These are phyloP conservation scores for Drosophila rellima DNA, from an alignment of 2,888 invertebrate genomes.

Conservation along the genomic window DNA sequence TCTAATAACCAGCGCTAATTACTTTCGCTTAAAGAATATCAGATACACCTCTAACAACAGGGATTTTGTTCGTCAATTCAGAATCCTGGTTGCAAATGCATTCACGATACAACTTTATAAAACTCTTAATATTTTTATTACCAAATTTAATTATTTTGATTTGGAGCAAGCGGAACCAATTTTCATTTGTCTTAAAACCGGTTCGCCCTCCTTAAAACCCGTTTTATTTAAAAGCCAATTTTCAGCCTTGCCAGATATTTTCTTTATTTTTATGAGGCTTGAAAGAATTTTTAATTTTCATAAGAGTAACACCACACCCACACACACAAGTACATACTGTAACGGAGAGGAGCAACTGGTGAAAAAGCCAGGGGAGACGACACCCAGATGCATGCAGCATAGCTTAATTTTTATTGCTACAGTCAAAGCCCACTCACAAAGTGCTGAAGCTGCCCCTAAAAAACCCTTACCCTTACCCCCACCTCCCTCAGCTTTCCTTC, in stretches of 20 bases:
- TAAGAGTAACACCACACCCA: conserved; percentile 61
- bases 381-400: conserved; percentile 56
- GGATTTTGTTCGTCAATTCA: too few species aligned
- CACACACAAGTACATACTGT: conserved; percentile 9
- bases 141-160: neutral
- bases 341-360: conserved; percentile 3
- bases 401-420: conserved; percentile 75
- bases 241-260: conserved; percentile 25
- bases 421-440: conserved; percentile 45
- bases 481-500: neutral
- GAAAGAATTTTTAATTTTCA: conserved; percentile 79
- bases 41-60: too few species aligned
- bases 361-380: conserved; percentile 31
- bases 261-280: conserved; percentile 55
- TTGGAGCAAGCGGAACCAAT: neutral
- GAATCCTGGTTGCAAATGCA: too few species aligned
- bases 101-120: neutral
- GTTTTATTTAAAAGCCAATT: conserved; percentile 37
- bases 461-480: conserved; percentile 19
- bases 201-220: conserved; percentile 1
- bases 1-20: neutral
- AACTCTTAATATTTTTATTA: neutral
- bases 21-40: neutral
- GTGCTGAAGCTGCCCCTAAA: conserved; percentile 26
- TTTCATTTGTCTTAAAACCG: conserved; percentile 17